Percentiles rank a stretch among this genome's conserved stretches.
These are phyloP conservation scores for Leucopternis melanops DNA, from an alignment of 2,113 vertebrate species.

Conservation along the genomic window DNA sequence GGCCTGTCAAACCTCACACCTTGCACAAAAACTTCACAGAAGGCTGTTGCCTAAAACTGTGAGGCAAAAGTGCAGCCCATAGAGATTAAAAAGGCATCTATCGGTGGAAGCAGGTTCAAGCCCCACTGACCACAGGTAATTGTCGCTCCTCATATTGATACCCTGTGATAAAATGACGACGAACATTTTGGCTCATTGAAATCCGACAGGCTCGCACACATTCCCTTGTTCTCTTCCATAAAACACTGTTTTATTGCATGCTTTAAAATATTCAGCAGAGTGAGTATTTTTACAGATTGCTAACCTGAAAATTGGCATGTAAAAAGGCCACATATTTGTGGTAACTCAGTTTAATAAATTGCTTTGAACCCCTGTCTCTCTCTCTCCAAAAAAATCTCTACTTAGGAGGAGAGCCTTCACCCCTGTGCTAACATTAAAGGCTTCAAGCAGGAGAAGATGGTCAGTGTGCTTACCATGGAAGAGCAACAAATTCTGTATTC, in stretches of 20 bases:
- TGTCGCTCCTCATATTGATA: background rate
- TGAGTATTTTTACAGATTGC: background rate
- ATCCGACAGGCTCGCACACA: background rate
- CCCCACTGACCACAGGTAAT: background rate
- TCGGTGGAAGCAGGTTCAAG: background rate
- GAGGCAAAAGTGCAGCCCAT: background rate
- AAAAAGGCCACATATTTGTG: background rate
- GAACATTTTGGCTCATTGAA: background rate
- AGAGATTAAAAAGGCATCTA: background rate
- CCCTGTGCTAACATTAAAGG: background rate
- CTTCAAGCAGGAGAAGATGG: background rate
- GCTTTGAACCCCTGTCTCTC: background rate
- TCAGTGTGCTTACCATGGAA: background rate
- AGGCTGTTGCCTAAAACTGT: background rate
- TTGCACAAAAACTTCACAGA: background rate
- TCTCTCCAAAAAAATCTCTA: background rate
- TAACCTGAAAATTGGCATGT: background rate
- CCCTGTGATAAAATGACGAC: background rate
- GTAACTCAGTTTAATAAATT: background rate
- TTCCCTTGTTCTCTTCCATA: constrained; percentile 1
- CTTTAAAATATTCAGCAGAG: background rate
- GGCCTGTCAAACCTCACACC: background rate
- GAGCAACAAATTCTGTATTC: background rate
- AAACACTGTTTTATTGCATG: background rate
- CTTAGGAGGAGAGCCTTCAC: background rate